Evolutionary conservation across 2,888 invertebrate genomes (phyloP).

Genomic region (Drosophila antonietae): DNA sequence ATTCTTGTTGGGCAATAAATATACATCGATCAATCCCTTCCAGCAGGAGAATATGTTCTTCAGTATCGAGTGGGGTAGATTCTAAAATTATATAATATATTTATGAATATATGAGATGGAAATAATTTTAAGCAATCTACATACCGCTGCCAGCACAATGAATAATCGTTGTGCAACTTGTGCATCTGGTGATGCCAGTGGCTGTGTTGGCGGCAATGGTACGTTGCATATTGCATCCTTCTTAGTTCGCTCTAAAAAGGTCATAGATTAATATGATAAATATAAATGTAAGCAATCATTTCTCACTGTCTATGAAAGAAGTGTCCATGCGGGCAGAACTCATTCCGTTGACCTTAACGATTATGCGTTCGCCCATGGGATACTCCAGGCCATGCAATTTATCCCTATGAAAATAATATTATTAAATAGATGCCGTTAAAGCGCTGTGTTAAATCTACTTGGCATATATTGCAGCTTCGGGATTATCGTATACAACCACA

Average conservation of each 20-base stretch:
- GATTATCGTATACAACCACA: constrained; percentile 89
- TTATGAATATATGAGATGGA: not conserved
- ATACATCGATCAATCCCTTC: constrained; percentile 95
- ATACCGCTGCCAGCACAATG: constrained; percentile 85
- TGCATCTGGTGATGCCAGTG: constrained; percentile 89
- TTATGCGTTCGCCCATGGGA: constrained; percentile 93
- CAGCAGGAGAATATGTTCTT: constrained; percentile 96
- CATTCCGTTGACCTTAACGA: constrained; percentile 84
- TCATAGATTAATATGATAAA: not conserved
- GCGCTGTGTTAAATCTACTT: constrained; percentile 67
- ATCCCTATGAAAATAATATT: constrained; percentile 87
- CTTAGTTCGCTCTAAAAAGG: constrained; percentile 75
- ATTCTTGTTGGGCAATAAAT: constrained; percentile 94
- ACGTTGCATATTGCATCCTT: constrained; percentile 87
- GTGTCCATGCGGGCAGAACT: constrained; percentile 82
- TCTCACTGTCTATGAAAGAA: constrained; percentile 82
- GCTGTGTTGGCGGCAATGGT: constrained; percentile 88
- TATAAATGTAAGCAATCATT: not conserved
- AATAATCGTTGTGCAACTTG: constrained; percentile 89
- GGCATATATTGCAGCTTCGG: constrained; percentile 88
- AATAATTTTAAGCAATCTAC: not conserved
- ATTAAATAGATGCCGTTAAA: not conserved
- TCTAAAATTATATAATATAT: constrained; percentile 81
- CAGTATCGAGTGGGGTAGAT: constrained; percentile 91
- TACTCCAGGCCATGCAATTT: constrained; percentile 96